phyloP scores from a whole-genome alignment of 1,140 invertebrate genomes.

The Planococcus citri region DNA sequence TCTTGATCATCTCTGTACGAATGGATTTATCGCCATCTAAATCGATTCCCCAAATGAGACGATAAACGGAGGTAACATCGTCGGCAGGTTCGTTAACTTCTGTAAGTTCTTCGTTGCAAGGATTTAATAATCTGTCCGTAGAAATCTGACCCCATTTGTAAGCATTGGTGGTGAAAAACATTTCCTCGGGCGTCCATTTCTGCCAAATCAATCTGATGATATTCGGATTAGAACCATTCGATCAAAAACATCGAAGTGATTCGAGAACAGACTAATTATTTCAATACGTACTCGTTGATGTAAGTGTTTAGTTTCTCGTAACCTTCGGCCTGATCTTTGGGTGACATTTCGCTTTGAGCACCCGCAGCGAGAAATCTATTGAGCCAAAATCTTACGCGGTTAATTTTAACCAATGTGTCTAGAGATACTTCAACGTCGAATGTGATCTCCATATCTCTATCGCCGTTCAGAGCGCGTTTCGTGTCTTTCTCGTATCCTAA shows the following conservation, averaged over 20 bases:
- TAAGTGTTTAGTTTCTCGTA: background rate
- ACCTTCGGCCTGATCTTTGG: background rate
- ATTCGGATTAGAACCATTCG: no score
- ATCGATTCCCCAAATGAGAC: constrained; percentile 20
- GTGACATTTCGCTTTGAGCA: no score
- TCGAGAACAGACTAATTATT: no score
- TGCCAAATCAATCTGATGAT: background rate
- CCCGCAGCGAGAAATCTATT: background rate
- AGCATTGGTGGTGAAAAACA: background rate
- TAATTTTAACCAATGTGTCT: constrained; percentile 1
- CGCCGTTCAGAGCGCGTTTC: constrained; percentile 47
- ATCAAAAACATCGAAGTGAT: no score
- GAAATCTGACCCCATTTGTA: background rate
- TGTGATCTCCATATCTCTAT: constrained; percentile 69
- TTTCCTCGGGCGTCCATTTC: background rate
- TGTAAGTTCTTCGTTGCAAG: background rate
- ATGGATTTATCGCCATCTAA: background rate
- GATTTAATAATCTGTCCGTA: background rate
- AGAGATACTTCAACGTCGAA: constrained; percentile 42
- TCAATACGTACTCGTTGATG: background rate
- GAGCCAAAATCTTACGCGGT: constrained; percentile 2
- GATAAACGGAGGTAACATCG: background rate
- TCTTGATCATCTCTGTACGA: background rate
- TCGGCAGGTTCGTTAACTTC: background rate
- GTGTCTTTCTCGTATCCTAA: constrained; percentile 47